Evolutionary conservation across 2,797 vertebrate species (phyloP).

Genomic region (Tamandua tetradactyla): DNA sequence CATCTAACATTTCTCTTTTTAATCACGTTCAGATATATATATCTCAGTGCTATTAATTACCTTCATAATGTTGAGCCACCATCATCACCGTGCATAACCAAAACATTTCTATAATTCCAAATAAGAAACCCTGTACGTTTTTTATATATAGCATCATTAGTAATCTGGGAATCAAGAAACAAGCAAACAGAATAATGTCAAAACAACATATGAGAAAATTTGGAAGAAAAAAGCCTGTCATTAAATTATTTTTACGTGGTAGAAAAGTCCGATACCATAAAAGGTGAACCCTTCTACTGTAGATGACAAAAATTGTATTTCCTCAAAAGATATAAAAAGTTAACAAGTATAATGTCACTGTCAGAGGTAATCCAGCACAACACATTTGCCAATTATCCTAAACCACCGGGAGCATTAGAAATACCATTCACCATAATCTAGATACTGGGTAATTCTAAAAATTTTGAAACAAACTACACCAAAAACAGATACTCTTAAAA

Average conservation of each 20-base stretch:
- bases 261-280: neutral
- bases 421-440: neutral
- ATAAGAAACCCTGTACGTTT: too few species aligned
- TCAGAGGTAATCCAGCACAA: neutral
- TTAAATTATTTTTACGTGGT: neutral
- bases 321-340: neutral
- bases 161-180: neutral
- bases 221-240: neutral
- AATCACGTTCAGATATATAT: too few species aligned
- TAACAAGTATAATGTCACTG: neutral
- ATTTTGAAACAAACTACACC: neutral
- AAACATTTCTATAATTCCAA: too few species aligned
- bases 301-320: neutral
- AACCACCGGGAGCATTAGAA: neutral
- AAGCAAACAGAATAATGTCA: neutral
- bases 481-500: neutral
- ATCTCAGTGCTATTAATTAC: too few species aligned
- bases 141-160: neutral
- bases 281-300: neutral
- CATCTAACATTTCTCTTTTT: too few species aligned
- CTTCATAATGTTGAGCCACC: too few species aligned
- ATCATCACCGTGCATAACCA: too few species aligned
- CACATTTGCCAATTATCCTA: neutral
- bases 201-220: neutral
- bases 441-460: neutral